Base-by-base conservation (phyloP, 92 coral and sea anemone genomes). In the Porites cylindrica region DNA sequence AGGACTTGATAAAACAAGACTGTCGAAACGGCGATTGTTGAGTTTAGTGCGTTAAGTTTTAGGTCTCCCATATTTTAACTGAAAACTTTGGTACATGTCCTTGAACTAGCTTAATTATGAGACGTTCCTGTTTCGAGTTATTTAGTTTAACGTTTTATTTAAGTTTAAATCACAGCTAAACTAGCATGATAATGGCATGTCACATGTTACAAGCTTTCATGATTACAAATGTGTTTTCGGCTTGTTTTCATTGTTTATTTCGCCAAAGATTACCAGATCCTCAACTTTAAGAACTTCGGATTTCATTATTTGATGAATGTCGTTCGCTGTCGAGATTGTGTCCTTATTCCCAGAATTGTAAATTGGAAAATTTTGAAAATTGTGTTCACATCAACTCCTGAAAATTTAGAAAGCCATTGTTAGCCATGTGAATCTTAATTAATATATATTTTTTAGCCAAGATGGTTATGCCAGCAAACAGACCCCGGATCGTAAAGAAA, bases 401-500 rank as follows among this genome's bases (percentile, higher is more conserved):
- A 38, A 32, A 32, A 38, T 38, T 38, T 38, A 38, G 47, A 38
- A 3, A 38, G 4, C 47, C 47, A 4, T 5, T 38, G 47, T 29
- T 29, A 38, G 47, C 47, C 47, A 38, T 38, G 47, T 56, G 16
- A 56, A 56, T 10, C 16, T 56, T 56, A 4, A 59, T 1, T 50
- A 10, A 10, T 52, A 8, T 18, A 62, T n/a, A 21, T 68, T n/a
- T 77, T 56, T 52, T 8, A 77, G 95, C 95, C 95, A 92, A 90
- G 80, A 92, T 90, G 95, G 93, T 92, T 78, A 90, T 86, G 91
- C 95, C 95, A 86, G 91, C 85, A 58, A 83, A 78, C 74, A 90
- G 67, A 89, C 97, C 96, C 29, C 87, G 88, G 79, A 97, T 97
- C 77, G 90, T 97, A 73, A 97, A 97, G 84, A 97, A 97, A 81